phyloP scores from a whole-genome alignment of 2,888 invertebrate genomes.

The Cotesia congregata region DNA sequence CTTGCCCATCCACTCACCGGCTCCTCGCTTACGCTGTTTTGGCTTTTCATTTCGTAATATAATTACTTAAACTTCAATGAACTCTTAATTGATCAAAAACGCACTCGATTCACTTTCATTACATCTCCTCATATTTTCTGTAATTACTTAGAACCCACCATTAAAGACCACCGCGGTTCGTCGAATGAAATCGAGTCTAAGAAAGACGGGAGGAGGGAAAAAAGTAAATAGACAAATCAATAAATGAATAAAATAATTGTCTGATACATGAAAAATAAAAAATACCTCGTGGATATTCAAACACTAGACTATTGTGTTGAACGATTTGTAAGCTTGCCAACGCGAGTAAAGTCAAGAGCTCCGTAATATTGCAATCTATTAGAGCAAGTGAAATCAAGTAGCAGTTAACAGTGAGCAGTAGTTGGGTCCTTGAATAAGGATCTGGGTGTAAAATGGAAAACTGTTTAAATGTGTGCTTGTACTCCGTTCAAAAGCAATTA shows the following conservation, averaged over 20 bases:
- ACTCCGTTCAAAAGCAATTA: not conserved
- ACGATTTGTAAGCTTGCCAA: not conserved
- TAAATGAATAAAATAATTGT: too few species aligned
- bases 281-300: not conserved
- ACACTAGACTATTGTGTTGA: not conserved
- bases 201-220: not conserved
- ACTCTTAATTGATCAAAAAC: slow-evolving; percentile 25
- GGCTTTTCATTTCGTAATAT: slow-evolving; percentile 32
- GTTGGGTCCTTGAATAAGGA: not conserved
- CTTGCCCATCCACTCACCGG: slow-evolving; percentile 10
- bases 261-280: too few species aligned
- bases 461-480: not conserved
- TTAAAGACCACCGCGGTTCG: too few species aligned
- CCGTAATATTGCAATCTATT: not conserved
- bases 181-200: not conserved
- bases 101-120: not conserved
- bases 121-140: not conserved
- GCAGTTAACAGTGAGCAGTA: not conserved
- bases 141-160: not conserved
- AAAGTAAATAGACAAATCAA: not conserved
- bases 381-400: not conserved
- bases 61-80: slow-evolving; percentile 23
- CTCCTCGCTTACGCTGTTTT: slow-evolving; percentile 30
- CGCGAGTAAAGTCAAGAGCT: not conserved
- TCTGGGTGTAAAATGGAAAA: slow-evolving; percentile 14